Evolutionary conservation across 2,888 invertebrate genomes (phyloP).

Genomic region (Standfussiana lucernea): DNA sequence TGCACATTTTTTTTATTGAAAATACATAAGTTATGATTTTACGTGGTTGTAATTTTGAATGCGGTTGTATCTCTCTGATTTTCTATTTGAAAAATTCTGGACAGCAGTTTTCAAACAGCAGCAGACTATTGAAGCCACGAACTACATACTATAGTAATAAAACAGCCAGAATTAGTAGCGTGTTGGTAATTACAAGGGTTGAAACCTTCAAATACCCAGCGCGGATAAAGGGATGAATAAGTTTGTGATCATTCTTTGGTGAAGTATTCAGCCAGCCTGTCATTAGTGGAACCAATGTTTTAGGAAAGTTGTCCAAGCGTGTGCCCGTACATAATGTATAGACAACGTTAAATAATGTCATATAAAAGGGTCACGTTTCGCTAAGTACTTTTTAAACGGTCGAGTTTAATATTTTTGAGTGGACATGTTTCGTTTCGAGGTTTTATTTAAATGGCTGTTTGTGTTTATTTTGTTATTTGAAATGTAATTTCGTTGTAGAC

Average conservation of each 20-base stretch:
- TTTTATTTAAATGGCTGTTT: constrained; percentile 51
- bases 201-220: constrained; percentile 76
- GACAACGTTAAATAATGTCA: constrained; percentile 78
- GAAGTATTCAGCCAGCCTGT: constrained; percentile 78
- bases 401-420: constrained; percentile 64
- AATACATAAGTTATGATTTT: constrained; percentile 7
- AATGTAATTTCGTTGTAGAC: constrained; percentile 22
- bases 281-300: constrained; percentile 84
- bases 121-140: constrained; percentile 43
- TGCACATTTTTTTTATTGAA: constrained; percentile 19
- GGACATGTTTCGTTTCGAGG: constrained; percentile 47
- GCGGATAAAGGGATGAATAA: constrained; percentile 82
- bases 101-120: constrained; percentile 14
- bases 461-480: constrained; percentile 42
- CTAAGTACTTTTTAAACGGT: constrained; percentile 69
- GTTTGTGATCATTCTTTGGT: constrained; percentile 85
- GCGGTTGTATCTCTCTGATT: neutral
- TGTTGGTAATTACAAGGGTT: constrained; percentile 84
- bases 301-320: constrained; percentile 76
- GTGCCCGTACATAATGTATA: constrained; percentile 68
- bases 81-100: neutral
- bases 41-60: neutral
- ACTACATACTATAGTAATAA: constrained; percentile 67
- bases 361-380: constrained; percentile 80
- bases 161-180: constrained; percentile 75